Base-by-base conservation (phyloP, 2,797 vertebrate genomes). In the Dicrostonyx torquatus region DNA sequence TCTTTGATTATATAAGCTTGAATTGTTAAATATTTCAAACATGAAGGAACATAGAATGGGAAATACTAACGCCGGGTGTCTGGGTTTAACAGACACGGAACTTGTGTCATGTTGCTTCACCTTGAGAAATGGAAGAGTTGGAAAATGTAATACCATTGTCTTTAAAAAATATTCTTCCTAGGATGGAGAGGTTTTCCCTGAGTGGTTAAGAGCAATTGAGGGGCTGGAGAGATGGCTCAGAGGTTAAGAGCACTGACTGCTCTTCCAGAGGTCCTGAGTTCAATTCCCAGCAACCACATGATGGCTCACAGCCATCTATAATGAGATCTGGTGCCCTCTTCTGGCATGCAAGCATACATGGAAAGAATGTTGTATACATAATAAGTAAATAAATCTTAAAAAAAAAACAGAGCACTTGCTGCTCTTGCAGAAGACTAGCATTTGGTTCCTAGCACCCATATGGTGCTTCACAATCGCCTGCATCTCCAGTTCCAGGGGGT, bases 21-120 rank as follows among this genome's bases (percentile, higher is more conserved):
- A 48, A n/a, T 37, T 73, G 1, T 78, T 78, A 87, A 93, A n/a
- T 88, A 82, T 80, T 90, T 77, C n/a, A 87, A 82, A 66, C 4
- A 37, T 4, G 31, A 68, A 73, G 66, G 82, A 62, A 26, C 34
- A n/a, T 18, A 76, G 79, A 89, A n/a, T 89, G 76, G 53, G 26
- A 70, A 90, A 48, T 83, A n/a, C 34, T 72, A 60, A 37, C 7
- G 45, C 24, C 1, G 9, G 13, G 24, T 60, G 34, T 10, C 45
- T 29, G 48, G 40, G 58, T 90, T 78, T 60, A 70, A 77, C 17
- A 84, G 34, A 76, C 22, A 8, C 13, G n/a, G 64, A 70, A 15
- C 20, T 60, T 87, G 37, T 75, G 64, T 45, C 43, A 79, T 6
- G n/a, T 40, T 40, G 37, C n/a, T 83, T 94, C 55, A 50, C n/a